Evolutionary conservation across 2,113 vertebrate genomes (phyloP).

Genomic region (Cyanistes caeruleus): DNA sequence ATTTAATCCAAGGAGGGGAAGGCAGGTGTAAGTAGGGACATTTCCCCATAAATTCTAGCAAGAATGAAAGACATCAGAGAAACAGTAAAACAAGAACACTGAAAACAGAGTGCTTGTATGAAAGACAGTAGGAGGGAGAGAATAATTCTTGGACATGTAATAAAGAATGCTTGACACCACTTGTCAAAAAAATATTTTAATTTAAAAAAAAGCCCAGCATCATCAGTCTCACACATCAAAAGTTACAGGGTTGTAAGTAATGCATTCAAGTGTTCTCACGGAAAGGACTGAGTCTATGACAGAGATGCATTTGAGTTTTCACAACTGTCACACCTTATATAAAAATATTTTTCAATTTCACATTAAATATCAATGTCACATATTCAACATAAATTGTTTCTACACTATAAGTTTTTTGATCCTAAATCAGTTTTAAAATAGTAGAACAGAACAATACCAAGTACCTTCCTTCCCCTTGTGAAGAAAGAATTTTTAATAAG

Average conservation of each 20-base stretch:
- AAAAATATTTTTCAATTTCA: not conserved
- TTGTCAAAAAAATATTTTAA: conserved; percentile 62
- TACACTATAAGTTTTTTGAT: not conserved
- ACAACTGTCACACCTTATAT: not conserved
- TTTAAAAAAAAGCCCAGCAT: conserved; percentile 2
- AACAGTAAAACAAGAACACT: not conserved
- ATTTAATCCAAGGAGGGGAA: not conserved
- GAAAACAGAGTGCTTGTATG: not conserved
- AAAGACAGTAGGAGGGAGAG: not conserved
- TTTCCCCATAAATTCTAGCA: not conserved
- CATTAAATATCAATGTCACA: not conserved
- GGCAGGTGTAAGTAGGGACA: not conserved
- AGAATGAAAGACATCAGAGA: not conserved
- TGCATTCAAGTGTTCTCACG: not conserved
- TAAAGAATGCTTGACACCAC: not conserved
- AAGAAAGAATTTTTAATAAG: not conserved
- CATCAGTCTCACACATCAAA: not conserved
- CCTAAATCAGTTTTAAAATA: not conserved
- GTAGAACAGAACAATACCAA: not conserved
- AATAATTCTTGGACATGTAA: not conserved
- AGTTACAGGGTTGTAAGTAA: not conserved
- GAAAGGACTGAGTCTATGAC: not conserved
- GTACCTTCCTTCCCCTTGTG: not conserved
- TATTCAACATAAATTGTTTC: not conserved
- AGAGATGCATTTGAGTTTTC: not conserved